Evolutionary conservation across 2,888 invertebrate genomes (phyloP).

Genomic region (Synanthedon andrenaeformis): DNA sequence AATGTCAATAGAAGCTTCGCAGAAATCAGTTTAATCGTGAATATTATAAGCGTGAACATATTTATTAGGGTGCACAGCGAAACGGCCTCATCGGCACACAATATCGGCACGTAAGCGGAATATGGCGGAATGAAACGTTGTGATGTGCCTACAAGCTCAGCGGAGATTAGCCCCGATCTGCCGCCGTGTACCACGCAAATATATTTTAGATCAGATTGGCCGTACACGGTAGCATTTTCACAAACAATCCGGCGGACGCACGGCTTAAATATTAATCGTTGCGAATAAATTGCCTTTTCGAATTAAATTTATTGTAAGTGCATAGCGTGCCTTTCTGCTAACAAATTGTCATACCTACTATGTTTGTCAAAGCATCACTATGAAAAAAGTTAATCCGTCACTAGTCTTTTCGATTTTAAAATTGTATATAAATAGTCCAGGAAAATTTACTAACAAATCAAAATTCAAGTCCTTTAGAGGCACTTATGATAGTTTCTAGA

Average conservation of each 20-base stretch:
- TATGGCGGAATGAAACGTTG: neutral
- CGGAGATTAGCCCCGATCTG: conserved; percentile 15
- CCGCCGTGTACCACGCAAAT: conserved; percentile 11
- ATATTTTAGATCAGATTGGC: conserved; percentile 17
- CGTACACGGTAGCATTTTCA: conserved; percentile 8
- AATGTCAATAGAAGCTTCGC: too few relatives aligned
- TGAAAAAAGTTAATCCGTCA: too few relatives aligned
- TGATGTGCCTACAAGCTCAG: conserved; percentile 9
- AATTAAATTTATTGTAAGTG: too few relatives aligned
- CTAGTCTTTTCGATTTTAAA: too few relatives aligned
- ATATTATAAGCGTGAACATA: conserved; percentile 6
- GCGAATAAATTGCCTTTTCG: neutral
- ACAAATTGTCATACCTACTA: too few relatives aligned
- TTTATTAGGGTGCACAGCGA: neutral
- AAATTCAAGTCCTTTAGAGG: too few relatives aligned
- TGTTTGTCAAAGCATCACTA: too few relatives aligned
- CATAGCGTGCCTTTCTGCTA: too few relatives aligned
- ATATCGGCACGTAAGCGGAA: conserved; percentile 1
- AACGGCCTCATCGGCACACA: neutral
- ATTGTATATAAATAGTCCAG: too few relatives aligned
- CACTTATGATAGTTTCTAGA: too few relatives aligned
- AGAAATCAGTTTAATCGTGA: conserved; percentile 1
- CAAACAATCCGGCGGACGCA: conserved; percentile 8
- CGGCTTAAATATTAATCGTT: neutral
- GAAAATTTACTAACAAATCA: too few relatives aligned